Percentiles rank a stretch among this genome's conserved stretches.
Evolutionary conservation across 2,113 vertebrate species (phyloP).

Genomic region (Helogale parvula): DNA sequence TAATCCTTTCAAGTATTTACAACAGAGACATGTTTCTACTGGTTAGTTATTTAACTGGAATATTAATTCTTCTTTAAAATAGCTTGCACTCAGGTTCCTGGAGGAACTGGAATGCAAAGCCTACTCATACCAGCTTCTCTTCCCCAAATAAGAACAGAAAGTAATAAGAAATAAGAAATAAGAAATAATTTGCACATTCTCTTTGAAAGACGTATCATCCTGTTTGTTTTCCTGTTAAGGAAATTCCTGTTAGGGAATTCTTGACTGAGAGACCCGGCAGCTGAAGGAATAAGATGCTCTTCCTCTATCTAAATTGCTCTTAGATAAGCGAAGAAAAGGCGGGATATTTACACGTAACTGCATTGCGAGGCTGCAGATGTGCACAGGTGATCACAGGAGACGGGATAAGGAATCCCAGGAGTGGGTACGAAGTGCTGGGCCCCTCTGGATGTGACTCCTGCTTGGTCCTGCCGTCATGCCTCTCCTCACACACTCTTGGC

Average conservation of each 20-base stretch:
- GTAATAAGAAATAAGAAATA: no score
- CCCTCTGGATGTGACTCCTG: accelerated
- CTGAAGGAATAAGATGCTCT: background rate
- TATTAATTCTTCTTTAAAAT: background rate
- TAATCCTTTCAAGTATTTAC: background rate
- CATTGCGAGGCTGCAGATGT: no score
- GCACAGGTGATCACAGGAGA: accelerated
- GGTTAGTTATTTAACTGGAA: background rate
- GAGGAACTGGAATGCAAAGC: background rate
- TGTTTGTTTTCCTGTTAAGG: background rate
- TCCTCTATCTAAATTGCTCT: background rate
- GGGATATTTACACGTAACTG: background rate
- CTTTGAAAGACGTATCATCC: background rate
- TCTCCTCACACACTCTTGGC: background rate
- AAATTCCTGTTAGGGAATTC: background rate
- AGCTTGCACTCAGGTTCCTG: background rate
- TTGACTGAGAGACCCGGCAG: no score
- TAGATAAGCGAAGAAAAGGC: accelerated
- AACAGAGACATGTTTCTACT: background rate
- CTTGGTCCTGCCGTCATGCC: accelerated
- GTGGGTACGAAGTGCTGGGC: accelerated
- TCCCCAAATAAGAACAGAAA: no score
- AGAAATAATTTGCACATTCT: background rate
- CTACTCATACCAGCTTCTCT: background rate
- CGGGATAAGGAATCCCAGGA: accelerated